Evolutionary conservation across 1,140 invertebrate genomes (phyloP).

Genomic region (Drosophila littoralis): DNA sequence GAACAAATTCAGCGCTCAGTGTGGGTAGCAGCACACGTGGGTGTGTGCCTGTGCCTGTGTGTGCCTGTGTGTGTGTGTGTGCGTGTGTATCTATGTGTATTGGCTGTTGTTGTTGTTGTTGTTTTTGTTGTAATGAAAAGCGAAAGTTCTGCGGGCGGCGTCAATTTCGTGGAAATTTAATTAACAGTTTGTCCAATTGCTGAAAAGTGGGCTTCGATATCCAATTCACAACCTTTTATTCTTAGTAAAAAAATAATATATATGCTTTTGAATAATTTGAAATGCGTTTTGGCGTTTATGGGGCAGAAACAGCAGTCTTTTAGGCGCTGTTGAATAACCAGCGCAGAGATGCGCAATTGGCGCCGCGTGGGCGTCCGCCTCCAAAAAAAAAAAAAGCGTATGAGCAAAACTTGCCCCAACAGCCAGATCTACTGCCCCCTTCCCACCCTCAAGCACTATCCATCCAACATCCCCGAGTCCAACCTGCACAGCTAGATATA

Average conservation of each 20-base stretch:
- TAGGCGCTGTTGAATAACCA: conserved; percentile 67
- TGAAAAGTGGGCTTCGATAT: background rate
- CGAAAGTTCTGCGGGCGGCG: conserved; percentile 49
- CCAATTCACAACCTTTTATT: background rate
- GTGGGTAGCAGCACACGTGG: conserved; percentile 21
- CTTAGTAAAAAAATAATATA: background rate
- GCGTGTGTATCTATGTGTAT: conserved; percentile 20
- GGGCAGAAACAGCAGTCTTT: conserved; percentile 17
- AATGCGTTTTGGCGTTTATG: conserved; percentile 7
- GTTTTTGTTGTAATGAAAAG: conserved; percentile 42
- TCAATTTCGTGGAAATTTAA: conserved; percentile 51
- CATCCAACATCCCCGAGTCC: too few relatives aligned
- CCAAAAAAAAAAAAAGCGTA: conserved; percentile 38
- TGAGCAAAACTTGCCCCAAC: conserved; percentile 1
- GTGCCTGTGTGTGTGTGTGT: background rate
- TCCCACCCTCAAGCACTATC: too few relatives aligned
- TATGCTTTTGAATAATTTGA: background rate
- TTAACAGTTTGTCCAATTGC: conserved; percentile 27
- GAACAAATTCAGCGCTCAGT: conserved; percentile 26
- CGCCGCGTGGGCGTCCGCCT: conserved; percentile 76
- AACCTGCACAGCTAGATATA: conserved; percentile 21
- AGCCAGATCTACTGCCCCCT: background rate
- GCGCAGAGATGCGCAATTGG: conserved; percentile 66
- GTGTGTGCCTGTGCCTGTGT: conserved; percentile 6
- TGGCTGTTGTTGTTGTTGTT: conserved; percentile 11